Percentiles rank a stretch among this genome's conserved stretches.
These are phyloP conservation scores for Sterna hirundo DNA, from an alignment of 2,113 vertebrate species.

Conservation along the genomic window DNA sequence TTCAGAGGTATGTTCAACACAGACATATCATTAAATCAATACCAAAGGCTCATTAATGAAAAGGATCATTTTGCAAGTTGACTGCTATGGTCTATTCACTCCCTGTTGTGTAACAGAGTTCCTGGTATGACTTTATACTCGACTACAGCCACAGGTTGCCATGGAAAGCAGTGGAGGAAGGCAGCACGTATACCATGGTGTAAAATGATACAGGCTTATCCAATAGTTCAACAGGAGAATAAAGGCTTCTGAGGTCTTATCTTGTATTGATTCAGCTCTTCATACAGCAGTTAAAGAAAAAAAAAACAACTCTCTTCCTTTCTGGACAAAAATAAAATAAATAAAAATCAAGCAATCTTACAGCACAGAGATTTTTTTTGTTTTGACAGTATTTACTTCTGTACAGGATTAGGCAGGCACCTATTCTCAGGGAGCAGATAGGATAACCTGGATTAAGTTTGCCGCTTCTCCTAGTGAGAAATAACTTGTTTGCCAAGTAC, in stretches of 20 bases:
- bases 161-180: not conserved
- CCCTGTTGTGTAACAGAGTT: not conserved
- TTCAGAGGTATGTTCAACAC: not conserved
- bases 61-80: not conserved
- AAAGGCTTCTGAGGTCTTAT: conserved; percentile 35
- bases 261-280: conserved; percentile 52
- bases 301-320: conserved; percentile 3
- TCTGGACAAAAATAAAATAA: conserved; percentile 11
- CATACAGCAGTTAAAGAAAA: conserved; percentile 8
- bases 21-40: not conserved
- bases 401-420: conserved; percentile 12
- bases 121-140: not conserved
- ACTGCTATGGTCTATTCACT: not conserved
- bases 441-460: conserved; percentile 41
- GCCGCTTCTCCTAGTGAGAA: conserved; percentile 1
- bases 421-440: conserved; percentile 1
- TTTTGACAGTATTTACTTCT: conserved; percentile 18
- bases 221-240: not conserved
- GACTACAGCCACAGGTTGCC: not conserved
- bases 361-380: not conserved
- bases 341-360: conserved; percentile 17
- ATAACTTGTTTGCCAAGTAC: conserved; percentile 25
- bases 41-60: not conserved
- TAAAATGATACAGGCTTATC: not conserved
- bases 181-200: not conserved